These are phyloP conservation scores for Bombus ignitus DNA, from an alignment of 1,140 invertebrate species.

Conservation along the genomic window DNA sequence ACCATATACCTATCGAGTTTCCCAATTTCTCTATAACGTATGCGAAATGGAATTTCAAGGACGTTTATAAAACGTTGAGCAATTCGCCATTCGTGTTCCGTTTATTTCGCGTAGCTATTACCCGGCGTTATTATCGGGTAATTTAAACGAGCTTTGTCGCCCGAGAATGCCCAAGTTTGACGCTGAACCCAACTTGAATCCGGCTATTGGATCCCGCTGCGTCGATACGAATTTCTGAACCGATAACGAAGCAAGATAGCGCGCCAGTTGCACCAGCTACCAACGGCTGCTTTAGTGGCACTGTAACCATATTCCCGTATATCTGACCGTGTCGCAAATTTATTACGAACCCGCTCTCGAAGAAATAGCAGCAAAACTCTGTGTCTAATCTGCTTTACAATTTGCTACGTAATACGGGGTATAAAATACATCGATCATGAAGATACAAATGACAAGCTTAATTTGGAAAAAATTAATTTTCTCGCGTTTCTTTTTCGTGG, in stretches of 20 bases:
- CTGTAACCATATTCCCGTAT: neutral
- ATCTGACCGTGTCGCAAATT: neutral
- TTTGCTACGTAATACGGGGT: no score
- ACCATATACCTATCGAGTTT: no score
- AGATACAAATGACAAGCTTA: no score
- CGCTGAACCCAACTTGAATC: neutral
- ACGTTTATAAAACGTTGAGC: neutral
- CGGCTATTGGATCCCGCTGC: neutral
- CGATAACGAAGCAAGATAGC: neutral
- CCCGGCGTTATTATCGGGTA: neutral
- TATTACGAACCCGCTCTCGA: neutral
- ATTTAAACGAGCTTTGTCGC: constrained; percentile 15
- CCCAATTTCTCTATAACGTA: neutral
- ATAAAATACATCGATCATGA: no score
- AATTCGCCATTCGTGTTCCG: neutral
- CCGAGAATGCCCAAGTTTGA: constrained; percentile 15
- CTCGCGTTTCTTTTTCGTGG: no score
- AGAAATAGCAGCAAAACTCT: neutral
- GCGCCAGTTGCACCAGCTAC: neutral
- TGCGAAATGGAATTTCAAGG: neutral
- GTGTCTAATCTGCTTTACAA: neutral
- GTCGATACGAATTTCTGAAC: neutral
- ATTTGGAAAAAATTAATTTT: no score
- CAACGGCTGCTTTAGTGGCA: neutral
- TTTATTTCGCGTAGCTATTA: neutral